A percentile compares a stretch with the other conserved stretches of the same genome.
Evolutionary conservation across 2,113 vertebrate species (phyloP).

Genomic region (Rhagologus leucostigma): DNA sequence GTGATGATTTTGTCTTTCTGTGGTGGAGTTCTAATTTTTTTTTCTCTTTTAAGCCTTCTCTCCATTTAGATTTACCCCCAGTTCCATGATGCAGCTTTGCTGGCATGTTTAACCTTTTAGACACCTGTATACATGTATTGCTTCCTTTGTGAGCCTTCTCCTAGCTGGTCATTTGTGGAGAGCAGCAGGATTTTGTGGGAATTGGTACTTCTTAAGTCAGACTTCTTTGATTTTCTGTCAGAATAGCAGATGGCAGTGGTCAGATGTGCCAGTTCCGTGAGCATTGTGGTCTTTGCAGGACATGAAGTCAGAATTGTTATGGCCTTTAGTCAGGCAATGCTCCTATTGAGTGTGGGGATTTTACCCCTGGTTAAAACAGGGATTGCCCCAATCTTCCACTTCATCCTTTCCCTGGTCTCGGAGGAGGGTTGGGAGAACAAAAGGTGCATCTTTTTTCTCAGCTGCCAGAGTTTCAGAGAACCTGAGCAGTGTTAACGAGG

Average conservation of each 20-base stretch:
- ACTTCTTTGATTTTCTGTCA: constrained; percentile 29
- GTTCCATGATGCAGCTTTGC: neutral
- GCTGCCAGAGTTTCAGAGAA: neutral
- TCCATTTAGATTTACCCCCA: fast-evolving
- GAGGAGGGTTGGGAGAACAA: neutral
- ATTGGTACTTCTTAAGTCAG: neutral
- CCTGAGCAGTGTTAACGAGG: fast-evolving
- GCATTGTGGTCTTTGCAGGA: neutral
- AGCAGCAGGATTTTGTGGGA: neutral
- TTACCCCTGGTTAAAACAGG: neutral
- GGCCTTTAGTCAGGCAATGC: neutral
- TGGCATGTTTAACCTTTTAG: neutral
- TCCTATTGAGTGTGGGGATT: neutral
- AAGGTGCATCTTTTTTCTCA: neutral
- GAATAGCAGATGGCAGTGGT: neutral
- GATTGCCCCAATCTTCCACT: neutral
- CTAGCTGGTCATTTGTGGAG: neutral
- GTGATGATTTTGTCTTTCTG: neutral
- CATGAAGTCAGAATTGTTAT: neutral
- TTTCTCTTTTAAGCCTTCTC: neutral
- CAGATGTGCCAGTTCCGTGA: neutral
- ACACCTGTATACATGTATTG: neutral
- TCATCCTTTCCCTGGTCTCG: neutral
- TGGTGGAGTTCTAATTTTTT: neutral
- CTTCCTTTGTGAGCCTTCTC: neutral